Percentiles rank a stretch among this genome's conserved stretches.
Conservation (phyloP, 2,888 invertebrate species). For the Cantharis flavilabris region DNA sequence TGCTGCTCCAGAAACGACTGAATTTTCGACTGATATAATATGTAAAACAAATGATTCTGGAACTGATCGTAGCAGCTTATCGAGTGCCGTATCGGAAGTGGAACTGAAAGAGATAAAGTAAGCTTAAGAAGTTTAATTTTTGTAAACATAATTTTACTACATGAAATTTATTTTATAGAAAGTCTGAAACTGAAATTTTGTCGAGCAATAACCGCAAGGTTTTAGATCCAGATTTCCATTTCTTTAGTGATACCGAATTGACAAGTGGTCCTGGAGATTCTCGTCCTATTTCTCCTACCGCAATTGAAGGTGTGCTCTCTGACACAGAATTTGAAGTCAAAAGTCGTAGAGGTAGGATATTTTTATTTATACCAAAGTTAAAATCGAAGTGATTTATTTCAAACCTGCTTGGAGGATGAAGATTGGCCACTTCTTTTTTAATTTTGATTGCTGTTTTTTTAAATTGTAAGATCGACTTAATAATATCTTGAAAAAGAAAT, state of each 20-base stretch:
- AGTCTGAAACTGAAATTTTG: slow-evolving; percentile 27
- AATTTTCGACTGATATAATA: slow-evolving; percentile 55
- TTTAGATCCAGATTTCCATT: slow-evolving; percentile 75
- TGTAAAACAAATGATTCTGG: slow-evolving; percentile 44
- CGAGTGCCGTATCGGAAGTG: slow-evolving; percentile 52
- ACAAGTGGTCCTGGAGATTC: slow-evolving; percentile 66
- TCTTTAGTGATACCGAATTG: slow-evolving; percentile 92
- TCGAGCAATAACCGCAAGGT: slow-evolving; percentile 41
- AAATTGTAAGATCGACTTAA: neutral
- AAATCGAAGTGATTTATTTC: neutral
- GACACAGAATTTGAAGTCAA: slow-evolving; percentile 91
- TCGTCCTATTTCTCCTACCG: slow-evolving; percentile 77
- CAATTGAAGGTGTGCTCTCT: slow-evolving; percentile 67
- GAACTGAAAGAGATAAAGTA: slow-evolving; percentile 54
- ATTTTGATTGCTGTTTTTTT: neutral
- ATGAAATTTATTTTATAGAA: slow-evolving; percentile 18
- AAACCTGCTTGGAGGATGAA: neutral
- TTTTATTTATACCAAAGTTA: neutral
- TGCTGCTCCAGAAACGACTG: slow-evolving; percentile 56
- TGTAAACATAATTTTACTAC: neutral
- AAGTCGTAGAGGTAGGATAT: slow-evolving; percentile 53
- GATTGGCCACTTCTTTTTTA: neutral
- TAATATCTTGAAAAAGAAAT: slow-evolving; percentile 16
- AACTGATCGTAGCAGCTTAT: slow-evolving; percentile 53
- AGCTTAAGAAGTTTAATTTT: slow-evolving; percentile 33